phyloP scores from a whole-genome alignment of 1,140 invertebrate species.

The Scaptomyza pallida region DNA sequence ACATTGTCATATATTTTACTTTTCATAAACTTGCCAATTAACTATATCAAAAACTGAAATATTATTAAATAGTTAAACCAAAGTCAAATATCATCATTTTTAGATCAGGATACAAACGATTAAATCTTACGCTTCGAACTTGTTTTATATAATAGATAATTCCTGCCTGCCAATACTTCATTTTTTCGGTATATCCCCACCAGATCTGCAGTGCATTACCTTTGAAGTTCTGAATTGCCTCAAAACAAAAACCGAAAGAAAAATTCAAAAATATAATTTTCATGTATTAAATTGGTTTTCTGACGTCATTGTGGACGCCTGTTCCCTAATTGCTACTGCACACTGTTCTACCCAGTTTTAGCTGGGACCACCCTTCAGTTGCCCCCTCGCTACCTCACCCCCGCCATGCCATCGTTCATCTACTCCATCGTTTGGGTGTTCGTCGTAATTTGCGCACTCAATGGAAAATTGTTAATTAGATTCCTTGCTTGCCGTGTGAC shows the following conservation, averaged over 20 bases:
- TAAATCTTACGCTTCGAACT: too few relatives aligned
- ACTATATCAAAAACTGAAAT: too few relatives aligned
- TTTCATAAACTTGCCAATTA: too few relatives aligned
- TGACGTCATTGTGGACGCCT: conserved; percentile 11
- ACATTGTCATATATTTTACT: too few relatives aligned
- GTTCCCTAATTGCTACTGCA: not conserved
- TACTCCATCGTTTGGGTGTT: conserved; percentile 46
- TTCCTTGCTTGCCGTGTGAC: conserved; percentile 79
- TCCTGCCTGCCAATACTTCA: too few relatives aligned
- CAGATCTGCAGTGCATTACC: not conserved
- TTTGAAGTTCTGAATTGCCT: not conserved
- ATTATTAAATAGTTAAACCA: too few relatives aligned
- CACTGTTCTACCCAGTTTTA: conserved; percentile 1
- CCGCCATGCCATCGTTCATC: not conserved
- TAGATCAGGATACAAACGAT: too few relatives aligned
- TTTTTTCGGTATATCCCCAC: too few relatives aligned
- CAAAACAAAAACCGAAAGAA: not conserved
- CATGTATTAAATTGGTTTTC: not conserved
- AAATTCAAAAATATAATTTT: not conserved
- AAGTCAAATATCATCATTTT: too few relatives aligned
- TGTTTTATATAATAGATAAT: too few relatives aligned
- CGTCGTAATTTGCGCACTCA: conserved; percentile 79
- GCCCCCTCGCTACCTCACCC: not conserved
- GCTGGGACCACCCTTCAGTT: not conserved
- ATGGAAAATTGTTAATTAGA: conserved; percentile 83